phyloP scores from a whole-genome alignment of 2,113 vertebrate species.

The Oncorhynchus mykiss region DNA sequence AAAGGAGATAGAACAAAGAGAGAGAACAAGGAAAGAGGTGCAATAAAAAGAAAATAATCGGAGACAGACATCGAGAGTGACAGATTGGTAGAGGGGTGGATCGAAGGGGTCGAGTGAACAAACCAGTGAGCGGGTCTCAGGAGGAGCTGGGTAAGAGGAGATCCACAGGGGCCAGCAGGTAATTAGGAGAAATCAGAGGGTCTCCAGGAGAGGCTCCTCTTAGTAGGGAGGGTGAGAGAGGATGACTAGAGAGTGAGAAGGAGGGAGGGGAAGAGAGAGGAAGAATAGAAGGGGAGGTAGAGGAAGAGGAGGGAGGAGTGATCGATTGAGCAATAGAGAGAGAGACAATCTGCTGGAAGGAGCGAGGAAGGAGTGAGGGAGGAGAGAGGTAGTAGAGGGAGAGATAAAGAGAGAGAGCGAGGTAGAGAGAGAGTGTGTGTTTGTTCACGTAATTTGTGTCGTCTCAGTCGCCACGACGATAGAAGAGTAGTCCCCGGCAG shows the following conservation, averaged over 20 bases:
- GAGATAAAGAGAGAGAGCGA: conserved; percentile 48
- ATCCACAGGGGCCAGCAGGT: neutral
- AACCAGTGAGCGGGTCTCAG: neutral
- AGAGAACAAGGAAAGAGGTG: neutral
- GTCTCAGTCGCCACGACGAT: too few species aligned
- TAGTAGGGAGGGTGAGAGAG: neutral
- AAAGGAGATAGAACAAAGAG: neutral
- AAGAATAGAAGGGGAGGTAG: conserved; percentile 47
- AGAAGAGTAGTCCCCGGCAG: too few species aligned
- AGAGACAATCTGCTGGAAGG: neutral
- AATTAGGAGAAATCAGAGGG: conserved; percentile 31
- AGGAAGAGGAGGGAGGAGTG: neutral
- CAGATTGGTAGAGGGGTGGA: neutral
- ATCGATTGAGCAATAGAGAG: neutral
- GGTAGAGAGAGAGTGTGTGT: too few species aligned
- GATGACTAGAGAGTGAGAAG: neutral
- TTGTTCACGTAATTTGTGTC: too few species aligned
- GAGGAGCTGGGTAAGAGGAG: neutral
- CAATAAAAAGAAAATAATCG: neutral
- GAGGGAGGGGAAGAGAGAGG: conserved; percentile 29
- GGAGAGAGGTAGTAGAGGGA: conserved; percentile 37
- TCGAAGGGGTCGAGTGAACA: neutral
- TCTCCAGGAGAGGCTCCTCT: conserved; percentile 9
- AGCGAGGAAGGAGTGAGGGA: neutral
- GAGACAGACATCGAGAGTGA: neutral